Evolutionary conservation across 2,888 invertebrate species (phyloP).

Genomic region (Hesperia comma): DNA sequence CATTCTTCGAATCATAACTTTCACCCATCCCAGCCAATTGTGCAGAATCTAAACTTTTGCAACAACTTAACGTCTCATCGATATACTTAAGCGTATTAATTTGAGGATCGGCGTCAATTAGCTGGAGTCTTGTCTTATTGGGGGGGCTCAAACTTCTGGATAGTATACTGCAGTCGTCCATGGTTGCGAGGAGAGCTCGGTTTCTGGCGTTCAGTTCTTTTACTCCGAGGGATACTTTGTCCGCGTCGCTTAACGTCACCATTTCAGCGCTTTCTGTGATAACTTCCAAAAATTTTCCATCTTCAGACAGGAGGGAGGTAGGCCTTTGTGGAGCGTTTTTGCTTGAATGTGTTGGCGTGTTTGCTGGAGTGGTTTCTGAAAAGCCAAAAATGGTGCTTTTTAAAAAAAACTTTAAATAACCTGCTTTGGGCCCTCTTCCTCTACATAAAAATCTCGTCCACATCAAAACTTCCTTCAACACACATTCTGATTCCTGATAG

Average conservation of each 20-base stretch:
- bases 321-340: slow-evolving; percentile 78
- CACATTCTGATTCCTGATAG: too few relatives aligned
- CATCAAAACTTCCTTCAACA: too few relatives aligned
- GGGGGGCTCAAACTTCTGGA: slow-evolving; percentile 78
- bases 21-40: slow-evolving; percentile 79
- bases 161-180: slow-evolving; percentile 80
- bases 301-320: slow-evolving; percentile 86
- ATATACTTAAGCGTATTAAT: slow-evolving; percentile 86
- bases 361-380: slow-evolving; percentile 78
- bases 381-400: too few relatives aligned
- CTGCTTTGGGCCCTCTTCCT: too few relatives aligned
- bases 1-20: slow-evolving; percentile 75
- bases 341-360: slow-evolving; percentile 73
- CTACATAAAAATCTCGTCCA: too few relatives aligned
- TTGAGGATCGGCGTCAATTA: slow-evolving; percentile 78
- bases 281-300: slow-evolving; percentile 86
- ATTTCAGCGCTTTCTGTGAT: slow-evolving; percentile 89
- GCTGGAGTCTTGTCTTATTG: slow-evolving; percentile 69
- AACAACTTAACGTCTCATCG: slow-evolving; percentile 82
- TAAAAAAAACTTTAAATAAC: too few relatives aligned
- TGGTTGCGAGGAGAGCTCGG: slow-evolving; percentile 79
- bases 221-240: slow-evolving; percentile 71
- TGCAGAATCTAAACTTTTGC: slow-evolving; percentile 77
- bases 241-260: slow-evolving; percentile 85
- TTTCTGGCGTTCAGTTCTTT: slow-evolving; percentile 79